Conservation (phyloP, 2,113 vertebrate species). For the Aix galericulata region DNA sequence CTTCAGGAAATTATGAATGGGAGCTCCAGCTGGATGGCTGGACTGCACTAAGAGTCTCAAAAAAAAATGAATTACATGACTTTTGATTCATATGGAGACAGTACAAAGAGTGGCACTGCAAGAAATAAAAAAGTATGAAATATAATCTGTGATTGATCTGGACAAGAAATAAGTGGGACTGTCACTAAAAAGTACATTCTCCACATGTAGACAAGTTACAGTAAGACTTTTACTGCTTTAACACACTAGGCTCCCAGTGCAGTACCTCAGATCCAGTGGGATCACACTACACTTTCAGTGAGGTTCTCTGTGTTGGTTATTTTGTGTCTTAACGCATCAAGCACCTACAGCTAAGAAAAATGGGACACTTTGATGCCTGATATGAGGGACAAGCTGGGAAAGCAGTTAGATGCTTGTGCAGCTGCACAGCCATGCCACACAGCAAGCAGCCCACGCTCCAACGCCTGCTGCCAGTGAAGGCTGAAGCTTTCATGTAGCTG, state of each 20-base stretch:
- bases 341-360: background rate
- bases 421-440: background rate
- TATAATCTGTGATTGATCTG: background rate
- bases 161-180: background rate
- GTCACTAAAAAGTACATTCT: background rate
- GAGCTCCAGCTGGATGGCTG: background rate
- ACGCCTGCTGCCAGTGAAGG: background rate
- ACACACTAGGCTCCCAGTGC: accelerated
- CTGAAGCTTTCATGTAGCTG: background rate
- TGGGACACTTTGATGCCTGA: background rate
- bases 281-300: accelerated
- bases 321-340: background rate
- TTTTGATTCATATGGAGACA: background rate
- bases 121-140: background rate
- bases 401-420: background rate
- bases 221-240: background rate
- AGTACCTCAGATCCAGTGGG: background rate
- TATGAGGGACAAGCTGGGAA: background rate
- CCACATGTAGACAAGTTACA: background rate
- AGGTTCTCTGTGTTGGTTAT: background rate
- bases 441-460: background rate
- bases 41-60: background rate
- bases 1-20: background rate
- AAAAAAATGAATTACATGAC: background rate
- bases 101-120: background rate